These are phyloP conservation scores for Urosaurus nigricauda DNA, from an alignment of 2,797 vertebrate genomes.

Conservation along the genomic window DNA sequence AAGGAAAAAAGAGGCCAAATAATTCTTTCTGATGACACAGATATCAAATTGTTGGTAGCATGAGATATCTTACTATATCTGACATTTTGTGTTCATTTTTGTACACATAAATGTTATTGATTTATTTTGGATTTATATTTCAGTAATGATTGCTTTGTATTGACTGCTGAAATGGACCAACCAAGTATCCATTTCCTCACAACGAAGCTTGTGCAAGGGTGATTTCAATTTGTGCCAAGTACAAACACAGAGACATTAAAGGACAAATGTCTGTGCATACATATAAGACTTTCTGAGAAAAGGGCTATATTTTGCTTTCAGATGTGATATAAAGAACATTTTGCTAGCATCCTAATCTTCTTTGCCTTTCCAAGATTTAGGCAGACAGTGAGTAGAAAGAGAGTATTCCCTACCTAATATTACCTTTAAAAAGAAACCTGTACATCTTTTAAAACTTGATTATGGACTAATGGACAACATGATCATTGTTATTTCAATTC, in stretches of 20 bases:
- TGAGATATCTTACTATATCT: not conserved
- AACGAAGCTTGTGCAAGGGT: not conserved
- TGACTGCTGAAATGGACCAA: conserved; percentile 14
- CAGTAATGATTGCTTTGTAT: not conserved
- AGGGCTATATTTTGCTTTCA: conserved; percentile 10
- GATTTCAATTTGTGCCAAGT: not conserved
- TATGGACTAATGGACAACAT: conserved; percentile 25
- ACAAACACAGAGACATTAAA: not conserved
- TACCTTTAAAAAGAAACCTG: not conserved
- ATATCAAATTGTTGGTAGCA: not conserved
- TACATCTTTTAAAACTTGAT: conserved; percentile 10
- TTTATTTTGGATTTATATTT: not conserved
- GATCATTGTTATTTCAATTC: conserved; percentile 12
- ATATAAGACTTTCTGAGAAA: not conserved
- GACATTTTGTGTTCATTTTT: not conserved
- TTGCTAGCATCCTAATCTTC: not conserved
- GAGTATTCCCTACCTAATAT: not conserved
- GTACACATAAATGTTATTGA: not conserved
- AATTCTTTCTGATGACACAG: not conserved
- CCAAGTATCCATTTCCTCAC: not conserved
- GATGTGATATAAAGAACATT: not conserved
- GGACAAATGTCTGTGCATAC: not conserved
- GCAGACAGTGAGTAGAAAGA: not conserved
- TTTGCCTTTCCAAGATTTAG: conserved; percentile 1
- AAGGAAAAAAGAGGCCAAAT: not conserved